Percentiles rank a stretch among this genome's conserved stretches.
Evolutionary conservation across 2,113 vertebrate genomes (phyloP).

Genomic region (Percina caprodes): DNA sequence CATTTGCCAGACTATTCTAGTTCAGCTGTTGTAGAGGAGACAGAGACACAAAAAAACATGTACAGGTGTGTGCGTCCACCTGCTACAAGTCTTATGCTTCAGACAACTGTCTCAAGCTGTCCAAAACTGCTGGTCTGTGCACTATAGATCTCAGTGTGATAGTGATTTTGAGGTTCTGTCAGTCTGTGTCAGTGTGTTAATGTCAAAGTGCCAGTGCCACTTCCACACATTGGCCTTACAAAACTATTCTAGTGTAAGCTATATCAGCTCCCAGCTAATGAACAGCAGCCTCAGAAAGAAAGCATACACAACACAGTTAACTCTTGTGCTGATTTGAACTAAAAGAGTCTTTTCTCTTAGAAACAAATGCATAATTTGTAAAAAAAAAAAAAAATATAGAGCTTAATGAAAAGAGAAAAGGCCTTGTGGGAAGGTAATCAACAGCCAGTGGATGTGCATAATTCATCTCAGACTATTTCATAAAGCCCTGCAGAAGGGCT

Average conservation of each 20-base stretch:
- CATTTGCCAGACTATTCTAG: conserved; percentile 1
- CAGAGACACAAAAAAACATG: background rate
- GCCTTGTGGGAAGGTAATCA: conserved; percentile 68
- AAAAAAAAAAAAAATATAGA: conserved; percentile 65
- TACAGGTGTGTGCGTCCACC: conserved; percentile 1
- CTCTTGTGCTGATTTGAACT: too few relatives aligned
- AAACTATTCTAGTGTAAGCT: conserved; percentile 48
- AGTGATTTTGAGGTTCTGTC: conserved; percentile 29
- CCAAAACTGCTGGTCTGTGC: background rate
- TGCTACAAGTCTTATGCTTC: background rate
- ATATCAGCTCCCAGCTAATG: conserved; percentile 25
- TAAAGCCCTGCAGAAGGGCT: conserved; percentile 54
- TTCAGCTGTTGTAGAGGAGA: background rate
- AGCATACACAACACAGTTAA: too few relatives aligned
- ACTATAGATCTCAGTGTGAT: background rate
- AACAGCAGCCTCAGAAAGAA: too few relatives aligned
- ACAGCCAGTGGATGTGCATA: conserved; percentile 73
- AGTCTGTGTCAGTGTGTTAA: conserved; percentile 20
- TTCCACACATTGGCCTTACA: conserved; percentile 25
- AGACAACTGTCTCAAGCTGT: background rate
- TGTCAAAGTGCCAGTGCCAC: conserved; percentile 36
- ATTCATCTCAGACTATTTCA: conserved; percentile 73
- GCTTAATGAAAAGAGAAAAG: conserved; percentile 73
- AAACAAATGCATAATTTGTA: conserved; percentile 49
- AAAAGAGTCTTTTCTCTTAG: conserved; percentile 59